Evolutionary conservation across 2,888 invertebrate genomes (phyloP), one percentile per base, ranked within the genome.

Genomic region (Tetheella fluctuosa): DNA sequence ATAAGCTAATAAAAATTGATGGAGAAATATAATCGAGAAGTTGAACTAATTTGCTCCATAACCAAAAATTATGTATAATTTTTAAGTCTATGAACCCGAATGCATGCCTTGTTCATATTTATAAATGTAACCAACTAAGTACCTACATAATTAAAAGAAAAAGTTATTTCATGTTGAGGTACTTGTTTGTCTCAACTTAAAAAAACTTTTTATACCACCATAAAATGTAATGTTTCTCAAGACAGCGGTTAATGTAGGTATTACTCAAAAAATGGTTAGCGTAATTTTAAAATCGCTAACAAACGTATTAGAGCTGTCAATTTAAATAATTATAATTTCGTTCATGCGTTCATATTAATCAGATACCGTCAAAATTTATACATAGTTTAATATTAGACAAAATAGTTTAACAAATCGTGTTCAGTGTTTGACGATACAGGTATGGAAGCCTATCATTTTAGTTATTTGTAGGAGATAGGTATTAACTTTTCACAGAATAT

Each of bases 221-320:
- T 70, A 70, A 72, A 71, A 71, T 72, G 59, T 61, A 64, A 69
- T 59, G 69, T 67, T 52, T 53, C 54, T 52, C 57, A 37, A 59
- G 60, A 25, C 59, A 59, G 59, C 58, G 55, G 59, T 52, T 64
- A 64, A 64, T 64, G 63, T n/a, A n/a, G n/a, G n/a, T 62, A 59
- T 65, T 69, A 65, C 67, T 53, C 57, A 53, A 64, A 67, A 67
- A 59, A 59, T 20, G 48, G 13, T 15, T 37, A 59, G 13, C 15
- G 28, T 52, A 59, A 59, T 64, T 62, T 63, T 64, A 52, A 56
- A 39, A 23, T 42, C 17, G 30, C 42, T 63, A 60, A 63, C 60
- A 58, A 63, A 60, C n/a, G n/a, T 57, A 62, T 37, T 54, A 55
- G 56, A n/a, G 57, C 39, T 17, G 25, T 15, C 54, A 54, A 30